A percentile compares a stretch with the other conserved stretches of the same genome.
Conservation (phyloP, 2,888 invertebrate species). For the Amphiduros pacificus region DNA sequence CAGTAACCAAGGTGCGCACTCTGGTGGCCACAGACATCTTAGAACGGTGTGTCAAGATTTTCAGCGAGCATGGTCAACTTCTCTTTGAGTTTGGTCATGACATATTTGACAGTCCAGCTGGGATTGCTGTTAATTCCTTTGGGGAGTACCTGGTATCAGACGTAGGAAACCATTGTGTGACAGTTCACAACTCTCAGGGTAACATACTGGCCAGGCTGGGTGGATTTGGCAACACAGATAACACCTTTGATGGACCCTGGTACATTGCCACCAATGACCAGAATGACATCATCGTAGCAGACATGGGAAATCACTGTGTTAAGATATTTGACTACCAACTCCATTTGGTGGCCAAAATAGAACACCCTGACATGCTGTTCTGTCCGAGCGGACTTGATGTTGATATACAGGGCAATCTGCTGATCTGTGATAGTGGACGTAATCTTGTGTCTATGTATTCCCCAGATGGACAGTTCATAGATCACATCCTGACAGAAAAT, state of each 20-base stretch:
- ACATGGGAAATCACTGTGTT: conserved; percentile 21
- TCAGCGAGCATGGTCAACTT: conserved; percentile 14
- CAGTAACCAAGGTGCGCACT: conserved; percentile 10
- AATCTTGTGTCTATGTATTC: conserved; percentile 12
- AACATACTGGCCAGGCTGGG: conserved; percentile 7
- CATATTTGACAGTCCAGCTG: conserved; percentile 13
- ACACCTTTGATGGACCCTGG: conserved; percentile 20
- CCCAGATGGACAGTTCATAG: conserved; percentile 5
- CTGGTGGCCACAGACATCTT: conserved; percentile 13
- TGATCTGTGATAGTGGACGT: conserved; percentile 10
- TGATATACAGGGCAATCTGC: conserved; percentile 8
- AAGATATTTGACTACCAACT: conserved; percentile 23
- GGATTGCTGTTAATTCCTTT: conserved; percentile 4
- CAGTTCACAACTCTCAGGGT: conserved; percentile 10
- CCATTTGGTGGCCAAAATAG: conserved; percentile 17
- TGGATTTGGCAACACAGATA: not conserved
- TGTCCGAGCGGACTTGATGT: conserved; percentile 10
- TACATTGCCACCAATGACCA: conserved; percentile 19
- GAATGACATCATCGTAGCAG: conserved; percentile 26
- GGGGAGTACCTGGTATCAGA: conserved; percentile 14
- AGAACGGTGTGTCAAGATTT: conserved; percentile 15
- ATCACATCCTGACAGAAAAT: conserved; percentile 7
- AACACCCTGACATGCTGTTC: conserved; percentile 5
- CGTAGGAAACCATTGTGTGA: conserved; percentile 12
- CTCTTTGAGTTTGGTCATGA: conserved; percentile 10